Base-by-base conservation (phyloP, 2,113 vertebrate species). In the Ceuthmochares aereus region DNA sequence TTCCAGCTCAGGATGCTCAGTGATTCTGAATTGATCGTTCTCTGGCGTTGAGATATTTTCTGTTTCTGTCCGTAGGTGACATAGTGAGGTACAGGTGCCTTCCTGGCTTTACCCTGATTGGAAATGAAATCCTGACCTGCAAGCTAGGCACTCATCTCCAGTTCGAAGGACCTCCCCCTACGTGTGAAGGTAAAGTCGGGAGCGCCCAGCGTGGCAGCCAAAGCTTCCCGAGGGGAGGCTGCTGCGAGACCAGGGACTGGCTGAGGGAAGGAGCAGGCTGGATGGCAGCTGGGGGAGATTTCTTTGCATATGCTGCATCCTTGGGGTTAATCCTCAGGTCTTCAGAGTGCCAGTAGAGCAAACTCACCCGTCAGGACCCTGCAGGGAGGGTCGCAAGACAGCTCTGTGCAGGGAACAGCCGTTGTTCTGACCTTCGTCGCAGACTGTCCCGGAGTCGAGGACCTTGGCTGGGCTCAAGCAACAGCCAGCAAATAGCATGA, bases 71-170 rank as follows among this genome's bases (percentile, higher is more conserved):
- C 42, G 37, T 96, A 99, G 99, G 99, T 95, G 99, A 99, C 87
- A 98, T 99, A 7, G 99, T 99, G 78, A 98, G 99, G 67, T 99
- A 99, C 97, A 96, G 98, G 60, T 99, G 99, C 96, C 98, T 99
- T 30, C 99, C 99, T 7, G 99, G 99, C 70, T 99, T 99, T 83
- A 99, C 98, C 66, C 95, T 99, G 84, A 98, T 98, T 45, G 99
- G 99, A 16, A 99, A 97, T 88, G 99, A 99, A 96, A 99, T 99
- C 85, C 97, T 99, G 90, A 99, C 99, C 52, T 99, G 99, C 97
- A 98, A 98, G 10, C 96, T 99, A 9, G 98, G 99, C 59, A 99
- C 98, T 4, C 98, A 98, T 45, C 98, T 99, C 18, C 99, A 99
- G 96, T 99, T 99, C 66, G 98, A 99, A 84, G 99, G 99, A 7